Conservation (phyloP, 2,797 vertebrate genomes). For the Coranthus polyacanthus region DNA sequence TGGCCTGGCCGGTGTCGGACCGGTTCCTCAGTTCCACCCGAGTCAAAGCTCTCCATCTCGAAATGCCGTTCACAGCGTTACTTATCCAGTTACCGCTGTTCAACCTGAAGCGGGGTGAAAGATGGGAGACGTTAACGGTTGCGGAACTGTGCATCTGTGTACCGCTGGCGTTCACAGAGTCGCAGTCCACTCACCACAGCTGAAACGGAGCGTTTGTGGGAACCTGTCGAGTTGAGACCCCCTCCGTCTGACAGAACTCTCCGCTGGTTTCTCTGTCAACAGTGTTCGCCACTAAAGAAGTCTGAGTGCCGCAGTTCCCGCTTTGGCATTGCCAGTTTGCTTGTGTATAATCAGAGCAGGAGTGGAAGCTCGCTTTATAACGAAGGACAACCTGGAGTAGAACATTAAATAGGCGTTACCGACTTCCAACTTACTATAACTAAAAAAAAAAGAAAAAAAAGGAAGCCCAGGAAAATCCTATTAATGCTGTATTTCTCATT, state of each 20-base stretch:
- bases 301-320: not conserved
- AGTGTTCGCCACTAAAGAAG: not conserved
- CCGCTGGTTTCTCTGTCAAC: not conserved
- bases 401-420: no score
- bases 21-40: slow-evolving; percentile 49
- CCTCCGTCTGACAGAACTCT: not conserved
- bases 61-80: accelerated
- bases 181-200: not conserved
- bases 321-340: not conserved
- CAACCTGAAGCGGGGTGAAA: slow-evolving; percentile 38
- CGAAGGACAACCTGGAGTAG: not conserved
- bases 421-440: no score
- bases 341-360: not conserved
- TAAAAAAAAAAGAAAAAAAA: no score
- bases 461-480: no score
- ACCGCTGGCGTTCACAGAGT: no score
- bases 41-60: accelerated
- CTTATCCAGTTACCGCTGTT: not conserved
- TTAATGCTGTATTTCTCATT: no score
- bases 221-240: not conserved
- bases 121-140: no score
- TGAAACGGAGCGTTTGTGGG: not conserved
- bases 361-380: not conserved
- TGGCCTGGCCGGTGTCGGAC: slow-evolving; percentile 48
- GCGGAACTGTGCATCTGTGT: no score